Conservation (phyloP, 2,797 vertebrate species). For the Clarias fuscus region DNA sequence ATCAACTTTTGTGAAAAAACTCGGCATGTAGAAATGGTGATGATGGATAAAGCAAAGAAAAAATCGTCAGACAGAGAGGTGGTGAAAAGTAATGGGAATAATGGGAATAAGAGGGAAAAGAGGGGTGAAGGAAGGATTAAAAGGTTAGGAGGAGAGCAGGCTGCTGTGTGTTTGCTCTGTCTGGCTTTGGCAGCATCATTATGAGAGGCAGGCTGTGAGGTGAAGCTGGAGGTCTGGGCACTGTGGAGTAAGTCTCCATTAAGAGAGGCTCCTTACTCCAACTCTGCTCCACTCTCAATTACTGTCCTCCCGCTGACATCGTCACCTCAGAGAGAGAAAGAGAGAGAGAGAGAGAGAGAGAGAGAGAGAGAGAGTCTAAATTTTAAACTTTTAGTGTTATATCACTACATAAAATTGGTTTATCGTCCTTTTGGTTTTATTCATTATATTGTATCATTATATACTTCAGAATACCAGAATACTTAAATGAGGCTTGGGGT, state of each 20-base stretch:
- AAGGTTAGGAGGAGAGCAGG: slow-evolving; percentile 55
- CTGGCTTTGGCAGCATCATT: slow-evolving; percentile 56
- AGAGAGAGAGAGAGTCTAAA: not conserved
- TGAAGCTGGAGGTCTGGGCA: slow-evolving; percentile 50
- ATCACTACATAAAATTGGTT: not conserved
- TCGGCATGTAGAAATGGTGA: not conserved
- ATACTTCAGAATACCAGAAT: not conserved
- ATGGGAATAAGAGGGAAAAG: slow-evolving; percentile 44
- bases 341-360: slow-evolving; percentile 18
- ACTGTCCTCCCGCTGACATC: slow-evolving; percentile 47
- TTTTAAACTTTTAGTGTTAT: slow-evolving; percentile 1
- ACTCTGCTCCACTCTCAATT: slow-evolving; percentile 55
- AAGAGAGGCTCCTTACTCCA: slow-evolving; percentile 49
- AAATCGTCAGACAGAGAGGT: slow-evolving; percentile 38
- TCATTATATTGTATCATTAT: no score
- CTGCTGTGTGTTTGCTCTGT: slow-evolving; percentile 53
- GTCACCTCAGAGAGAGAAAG: slow-evolving; percentile 34
- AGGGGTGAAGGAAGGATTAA: slow-evolving; percentile 54
- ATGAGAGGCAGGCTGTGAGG: slow-evolving; percentile 42
- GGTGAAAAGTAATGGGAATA: slow-evolving; percentile 45
- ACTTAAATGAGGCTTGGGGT: not conserved
- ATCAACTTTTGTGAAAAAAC: slow-evolving; percentile 12
- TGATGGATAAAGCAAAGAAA: slow-evolving; percentile 1
- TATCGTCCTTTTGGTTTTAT: not conserved
- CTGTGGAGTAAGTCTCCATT: slow-evolving; percentile 55